A percentile compares a stretch with the other conserved stretches of the same genome.
Conservation (phyloP, 2,888 invertebrate genomes). For the Tiliacea aurago region DNA sequence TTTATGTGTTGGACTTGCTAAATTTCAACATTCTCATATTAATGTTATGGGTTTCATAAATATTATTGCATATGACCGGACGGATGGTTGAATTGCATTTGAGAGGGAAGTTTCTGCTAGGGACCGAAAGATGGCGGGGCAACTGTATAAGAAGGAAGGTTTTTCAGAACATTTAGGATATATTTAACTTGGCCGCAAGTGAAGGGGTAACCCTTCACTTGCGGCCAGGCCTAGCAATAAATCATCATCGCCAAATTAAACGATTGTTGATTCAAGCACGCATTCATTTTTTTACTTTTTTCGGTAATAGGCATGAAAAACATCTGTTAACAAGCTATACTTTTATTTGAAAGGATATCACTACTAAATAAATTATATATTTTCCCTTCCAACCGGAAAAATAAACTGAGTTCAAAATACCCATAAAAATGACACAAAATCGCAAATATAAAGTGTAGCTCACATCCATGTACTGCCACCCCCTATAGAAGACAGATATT, state of each 20-base stretch:
- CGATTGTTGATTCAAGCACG: background rate
- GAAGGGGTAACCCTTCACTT: too few relatives aligned
- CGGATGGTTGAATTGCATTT: background rate
- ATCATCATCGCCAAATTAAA: background rate
- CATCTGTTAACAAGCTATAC: conserved; percentile 8
- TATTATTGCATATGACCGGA: conserved; percentile 29
- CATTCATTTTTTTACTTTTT: background rate
- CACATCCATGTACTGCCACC: conserved; percentile 80
- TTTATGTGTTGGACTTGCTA: conserved; percentile 73
- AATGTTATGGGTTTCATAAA: conserved; percentile 50
- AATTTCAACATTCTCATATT: conserved; percentile 58
- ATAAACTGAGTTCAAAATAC: conserved; percentile 66
- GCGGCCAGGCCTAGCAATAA: background rate
- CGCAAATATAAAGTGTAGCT: conserved; percentile 73
- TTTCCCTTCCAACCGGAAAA: conserved; percentile 58
- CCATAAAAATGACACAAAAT: conserved; percentile 70
- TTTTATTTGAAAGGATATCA: conserved; percentile 21
- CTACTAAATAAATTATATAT: conserved; percentile 32
- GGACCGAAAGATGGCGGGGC: background rate
- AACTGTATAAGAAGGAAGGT: background rate
- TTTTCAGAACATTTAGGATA: background rate
- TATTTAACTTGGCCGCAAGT: background rate
- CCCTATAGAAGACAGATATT: conserved; percentile 87
- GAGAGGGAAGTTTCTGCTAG: background rate
- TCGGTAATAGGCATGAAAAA: background rate